A percentile compares a stretch with the other conserved stretches of the same genome.
phyloP scores from a whole-genome alignment of 2,888 invertebrate species.

The Pachliopta kotzebuea region DNA sequence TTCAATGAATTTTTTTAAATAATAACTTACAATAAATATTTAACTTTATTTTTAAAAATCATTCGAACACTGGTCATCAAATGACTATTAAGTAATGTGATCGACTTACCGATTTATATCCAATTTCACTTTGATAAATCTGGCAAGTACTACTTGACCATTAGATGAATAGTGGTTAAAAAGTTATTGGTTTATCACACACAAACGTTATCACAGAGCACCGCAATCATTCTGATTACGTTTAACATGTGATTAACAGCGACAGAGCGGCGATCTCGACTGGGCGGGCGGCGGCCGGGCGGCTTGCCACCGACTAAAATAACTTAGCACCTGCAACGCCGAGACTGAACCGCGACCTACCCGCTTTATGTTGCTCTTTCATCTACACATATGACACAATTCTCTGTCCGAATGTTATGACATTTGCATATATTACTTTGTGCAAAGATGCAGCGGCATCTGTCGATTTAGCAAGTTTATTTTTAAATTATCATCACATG shows the following conservation, averaged over 20 bases:
- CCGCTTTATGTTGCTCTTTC: slow-evolving; percentile 61
- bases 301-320: slow-evolving; percentile 60
- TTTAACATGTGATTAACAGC: slow-evolving; percentile 23
- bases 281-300: slow-evolving; percentile 63
- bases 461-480: neutral
- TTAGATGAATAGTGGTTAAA: neutral
- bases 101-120: slow-evolving; percentile 18
- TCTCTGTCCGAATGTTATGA: slow-evolving; percentile 29
- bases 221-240: slow-evolving; percentile 15
- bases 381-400: slow-evolving; percentile 55
- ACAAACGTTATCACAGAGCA: slow-evolving; percentile 9
- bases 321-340: slow-evolving; percentile 73
- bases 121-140: neutral
- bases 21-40: no score
- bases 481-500: neutral
- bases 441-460: neutral
- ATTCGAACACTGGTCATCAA: no score
- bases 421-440: neutral
- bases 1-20: no score
- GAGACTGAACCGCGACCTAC: slow-evolving; percentile 57
- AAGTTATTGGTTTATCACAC: slow-evolving; percentile 6
- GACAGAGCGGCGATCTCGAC: slow-evolving; percentile 47
- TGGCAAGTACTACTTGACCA: neutral
- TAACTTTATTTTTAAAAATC: no score
- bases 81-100: neutral